Percentiles rank a stretch among this genome's conserved stretches.
Conservation (phyloP, 2,888 invertebrate species). For the Congeria kusceri region DNA sequence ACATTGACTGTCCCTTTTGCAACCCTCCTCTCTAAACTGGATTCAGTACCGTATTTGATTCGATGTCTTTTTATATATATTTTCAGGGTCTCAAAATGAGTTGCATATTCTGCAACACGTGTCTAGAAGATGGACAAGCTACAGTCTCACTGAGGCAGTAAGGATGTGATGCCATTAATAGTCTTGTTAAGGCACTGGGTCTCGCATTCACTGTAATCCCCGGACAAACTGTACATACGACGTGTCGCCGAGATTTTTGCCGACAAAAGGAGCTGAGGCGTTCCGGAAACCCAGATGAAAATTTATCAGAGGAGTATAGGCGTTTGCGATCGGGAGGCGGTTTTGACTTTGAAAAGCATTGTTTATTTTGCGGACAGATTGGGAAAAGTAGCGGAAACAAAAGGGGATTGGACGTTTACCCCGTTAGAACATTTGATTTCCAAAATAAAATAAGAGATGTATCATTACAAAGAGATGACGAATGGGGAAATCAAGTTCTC, state of each 20-base stretch:
- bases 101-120: too few species aligned
- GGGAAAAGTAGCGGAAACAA: conserved; percentile 11
- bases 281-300: background rate
- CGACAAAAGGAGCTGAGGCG: background rate
- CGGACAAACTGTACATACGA: conserved; percentile 13
- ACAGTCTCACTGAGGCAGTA: background rate
- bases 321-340: background rate
- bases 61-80: too few species aligned
- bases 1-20: too few species aligned
- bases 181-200: background rate
- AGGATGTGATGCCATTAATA: conserved; percentile 8
- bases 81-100: too few species aligned
- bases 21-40: too few species aligned
- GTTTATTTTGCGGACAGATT: conserved; percentile 39
- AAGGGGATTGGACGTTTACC: conserved; percentile 3
- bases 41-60: too few species aligned
- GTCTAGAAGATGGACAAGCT: too few species aligned
- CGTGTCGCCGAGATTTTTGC: conserved; percentile 7
- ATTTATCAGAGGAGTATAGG: background rate
- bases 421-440: conserved; percentile 29
- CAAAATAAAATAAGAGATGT: conserved; percentile 8
- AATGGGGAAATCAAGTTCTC: conserved; percentile 29
- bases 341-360: conserved; percentile 27
- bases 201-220: conserved; percentile 2
- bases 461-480: conserved; percentile 26